These are phyloP conservation scores for Oncorhynchus mykiss DNA, from an alignment of 2,113 vertebrate species.

Conservation along the genomic window DNA sequence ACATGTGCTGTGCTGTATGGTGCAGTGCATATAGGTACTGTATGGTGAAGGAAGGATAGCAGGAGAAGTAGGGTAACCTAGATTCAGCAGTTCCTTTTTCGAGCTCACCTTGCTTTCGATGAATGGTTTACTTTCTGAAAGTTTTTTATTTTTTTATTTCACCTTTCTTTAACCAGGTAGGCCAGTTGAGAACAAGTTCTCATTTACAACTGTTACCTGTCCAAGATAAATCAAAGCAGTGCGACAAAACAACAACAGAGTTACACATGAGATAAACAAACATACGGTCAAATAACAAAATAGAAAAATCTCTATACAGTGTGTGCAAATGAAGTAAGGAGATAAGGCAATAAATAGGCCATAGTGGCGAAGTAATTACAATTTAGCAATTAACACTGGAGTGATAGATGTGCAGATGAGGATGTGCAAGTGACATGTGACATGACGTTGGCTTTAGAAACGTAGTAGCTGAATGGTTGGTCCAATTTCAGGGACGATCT, in stretches of 20 bases:
- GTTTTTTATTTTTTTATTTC: too few relatives aligned
- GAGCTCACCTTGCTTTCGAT: background rate
- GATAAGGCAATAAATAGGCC: too few relatives aligned
- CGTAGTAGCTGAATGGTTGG: background rate
- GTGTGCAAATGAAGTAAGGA: too few relatives aligned
- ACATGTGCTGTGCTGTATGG: background rate
- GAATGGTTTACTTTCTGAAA: background rate
- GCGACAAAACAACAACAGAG: too few relatives aligned
- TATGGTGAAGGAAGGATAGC: background rate
- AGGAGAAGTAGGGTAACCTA: background rate
- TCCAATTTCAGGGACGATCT: background rate
- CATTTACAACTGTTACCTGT: slow-evolving; percentile 5
- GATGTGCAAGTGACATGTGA: background rate
- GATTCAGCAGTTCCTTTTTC: background rate
- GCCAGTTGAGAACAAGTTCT: background rate
- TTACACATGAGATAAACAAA: too few relatives aligned
- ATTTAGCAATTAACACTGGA: too few relatives aligned
- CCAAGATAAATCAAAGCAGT: slow-evolving; percentile 5
- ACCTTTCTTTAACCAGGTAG: too few relatives aligned
- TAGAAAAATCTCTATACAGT: too few relatives aligned
- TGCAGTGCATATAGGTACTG: too few relatives aligned
- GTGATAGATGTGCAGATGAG: too few relatives aligned
- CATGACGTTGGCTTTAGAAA: background rate
- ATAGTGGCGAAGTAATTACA: too few relatives aligned
- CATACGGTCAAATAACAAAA: too few relatives aligned